Evolutionary conservation across 2,113 vertebrate species (phyloP).

Genomic region (Cariama cristata): DNA sequence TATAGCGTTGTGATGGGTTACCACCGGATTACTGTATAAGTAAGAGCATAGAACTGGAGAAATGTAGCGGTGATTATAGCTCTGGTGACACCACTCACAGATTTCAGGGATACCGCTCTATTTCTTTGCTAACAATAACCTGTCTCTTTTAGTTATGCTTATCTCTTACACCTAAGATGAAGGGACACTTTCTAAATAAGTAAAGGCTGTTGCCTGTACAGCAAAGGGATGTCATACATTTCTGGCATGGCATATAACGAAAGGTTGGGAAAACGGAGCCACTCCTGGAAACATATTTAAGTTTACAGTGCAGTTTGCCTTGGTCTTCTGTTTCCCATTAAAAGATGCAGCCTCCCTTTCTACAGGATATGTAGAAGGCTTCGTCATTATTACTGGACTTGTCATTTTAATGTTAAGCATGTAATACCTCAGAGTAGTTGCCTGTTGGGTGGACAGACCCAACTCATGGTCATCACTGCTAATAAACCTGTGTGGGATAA

Average conservation of each 20-base stretch:
- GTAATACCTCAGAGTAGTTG: neutral
- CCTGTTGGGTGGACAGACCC: neutral
- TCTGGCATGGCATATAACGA: neutral
- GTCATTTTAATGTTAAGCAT: neutral
- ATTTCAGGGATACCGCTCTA: neutral
- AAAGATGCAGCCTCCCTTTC: neutral
- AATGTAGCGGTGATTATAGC: neutral
- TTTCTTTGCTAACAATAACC: neutral
- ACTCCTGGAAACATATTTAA: neutral
- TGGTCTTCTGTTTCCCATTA: neutral
- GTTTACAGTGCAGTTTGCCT: neutral
- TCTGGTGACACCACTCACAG: accelerated
- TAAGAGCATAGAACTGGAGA: neutral
- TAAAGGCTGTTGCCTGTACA: neutral
- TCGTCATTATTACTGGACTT: neutral
- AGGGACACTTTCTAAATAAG: neutral
- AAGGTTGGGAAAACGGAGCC: neutral
- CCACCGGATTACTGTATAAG: accelerated
- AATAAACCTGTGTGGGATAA: neutral
- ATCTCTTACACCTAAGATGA: neutral
- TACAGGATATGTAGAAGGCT: neutral
- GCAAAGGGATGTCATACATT: neutral
- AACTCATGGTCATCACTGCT: neutral
- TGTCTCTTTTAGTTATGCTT: neutral
- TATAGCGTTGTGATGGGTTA: neutral